Evolutionary conservation across 2,888 invertebrate genomes (phyloP), one percentile per base, ranked within the genome.

Genomic region (Heliconius hortense): DNA sequence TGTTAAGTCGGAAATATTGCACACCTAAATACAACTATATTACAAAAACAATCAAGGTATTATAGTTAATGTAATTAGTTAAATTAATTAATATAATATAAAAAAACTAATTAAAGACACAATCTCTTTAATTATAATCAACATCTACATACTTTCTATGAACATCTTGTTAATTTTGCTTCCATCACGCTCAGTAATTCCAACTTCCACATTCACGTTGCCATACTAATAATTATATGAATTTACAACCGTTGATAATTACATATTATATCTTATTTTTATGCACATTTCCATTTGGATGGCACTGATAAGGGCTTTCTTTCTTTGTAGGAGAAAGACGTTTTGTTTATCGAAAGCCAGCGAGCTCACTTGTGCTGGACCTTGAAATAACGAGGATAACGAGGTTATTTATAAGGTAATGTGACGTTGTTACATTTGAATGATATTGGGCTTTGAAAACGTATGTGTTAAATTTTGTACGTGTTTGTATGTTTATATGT

Each of bases 221-320:
- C 68, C 24, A n/a, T 15, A 56, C 48, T 18, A 31, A 31, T 31
- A 68, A 68, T 68, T 68, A 68, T 31, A 56, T 28, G 53, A 69
- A 31, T 31, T 28, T 69, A 69, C 31, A n/a, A 56, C 68, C 68
- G 69, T 56, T 69, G 31, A 69, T 31, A 69, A 69, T 56, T 69
- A 56, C 13, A 39, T 66, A 8, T 39, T 11, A 39, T 39, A 39
- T 24, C 1, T 39, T 5, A n/a, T 39, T 13, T 39, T n/a, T 53
- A 69, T 69, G 31, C 13, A 31, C 56, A n/a, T 35, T 15, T 35
- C 56, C 11, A 56, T 48, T 56, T 28, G n/a, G n/a, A 69, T 53
- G 26, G 26, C 31, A 24, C 11, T 53, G 31, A 53, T 69, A 69
- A 56, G 24, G 24, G 43, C 43, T 67, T 67, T 67, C 43, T 67